These are phyloP conservation scores for Sibirionetta formosa DNA, from an alignment of 2,797 vertebrate species.

Conservation along the genomic window DNA sequence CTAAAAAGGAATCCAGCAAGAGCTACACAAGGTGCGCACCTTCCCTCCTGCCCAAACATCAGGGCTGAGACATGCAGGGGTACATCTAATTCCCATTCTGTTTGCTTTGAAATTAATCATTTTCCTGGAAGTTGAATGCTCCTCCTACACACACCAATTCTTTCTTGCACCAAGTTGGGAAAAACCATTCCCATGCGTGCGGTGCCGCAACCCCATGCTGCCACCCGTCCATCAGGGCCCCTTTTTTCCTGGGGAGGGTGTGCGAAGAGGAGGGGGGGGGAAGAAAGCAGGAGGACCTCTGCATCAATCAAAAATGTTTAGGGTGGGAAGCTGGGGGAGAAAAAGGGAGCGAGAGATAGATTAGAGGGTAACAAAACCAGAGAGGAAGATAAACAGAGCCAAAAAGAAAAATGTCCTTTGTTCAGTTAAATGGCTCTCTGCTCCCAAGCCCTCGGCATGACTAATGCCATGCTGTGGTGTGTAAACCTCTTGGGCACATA, in stretches of 20 bases:
- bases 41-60: neutral
- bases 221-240: neutral
- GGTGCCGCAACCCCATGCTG: rapidly evolving
- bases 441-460: conserved; percentile 63
- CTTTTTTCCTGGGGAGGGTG: conserved; percentile 5
- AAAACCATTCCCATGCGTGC: neutral
- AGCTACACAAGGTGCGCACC: rapidly evolving
- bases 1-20: neutral
- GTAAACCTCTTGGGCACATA: conserved; percentile 75
- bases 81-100: neutral
- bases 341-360: conserved; percentile 29
- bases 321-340: neutral
- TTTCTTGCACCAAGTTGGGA: neutral
- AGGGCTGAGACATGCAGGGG: rapidly evolving
- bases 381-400: conserved; percentile 76
- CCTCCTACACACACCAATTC: neutral
- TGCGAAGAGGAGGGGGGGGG: neutral
- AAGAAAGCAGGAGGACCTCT: conserved; percentile 5
- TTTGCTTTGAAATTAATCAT: neutral
- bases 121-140: neutral
- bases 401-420: conserved; percentile 60
- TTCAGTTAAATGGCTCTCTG: conserved; percentile 56
- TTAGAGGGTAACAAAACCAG: conserved; percentile 71
- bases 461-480: conserved; percentile 62
- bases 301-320: conserved; percentile 35